Evolutionary conservation across 2,797 vertebrate genomes (phyloP).

Genomic region (Cyprinella venusta): DNA sequence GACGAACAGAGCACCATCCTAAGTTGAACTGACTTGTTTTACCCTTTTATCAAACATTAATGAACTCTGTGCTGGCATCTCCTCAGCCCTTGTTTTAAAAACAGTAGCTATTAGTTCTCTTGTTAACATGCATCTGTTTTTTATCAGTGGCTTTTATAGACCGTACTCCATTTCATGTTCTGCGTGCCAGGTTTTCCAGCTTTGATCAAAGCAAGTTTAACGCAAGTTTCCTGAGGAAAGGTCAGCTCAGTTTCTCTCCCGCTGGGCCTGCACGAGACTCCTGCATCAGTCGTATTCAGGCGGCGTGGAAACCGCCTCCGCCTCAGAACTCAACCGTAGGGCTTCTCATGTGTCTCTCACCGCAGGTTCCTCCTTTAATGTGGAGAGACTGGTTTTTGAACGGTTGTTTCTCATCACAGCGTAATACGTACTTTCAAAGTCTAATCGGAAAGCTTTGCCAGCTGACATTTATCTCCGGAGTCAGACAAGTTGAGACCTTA

Average conservation of each 20-base stretch:
- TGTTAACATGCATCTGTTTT: conserved; percentile 50
- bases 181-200: neutral
- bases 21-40: neutral
- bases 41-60: neutral
- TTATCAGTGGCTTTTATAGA: conserved; percentile 38
- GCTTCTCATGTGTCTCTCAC: conserved; percentile 31
- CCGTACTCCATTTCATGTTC: conserved; percentile 10
- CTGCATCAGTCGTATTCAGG: conserved; percentile 14
- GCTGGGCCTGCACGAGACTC: neutral
- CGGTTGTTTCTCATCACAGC: conserved; percentile 5
- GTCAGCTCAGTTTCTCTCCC: neutral
- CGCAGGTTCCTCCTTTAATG: conserved; percentile 42
- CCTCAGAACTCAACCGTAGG: conserved; percentile 31
- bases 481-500: conserved; percentile 5
- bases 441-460: conserved; percentile 26
- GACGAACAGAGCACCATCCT: neutral
- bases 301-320: neutral
- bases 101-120: conserved; percentile 47
- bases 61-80: conserved; percentile 10
- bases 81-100: conserved; percentile 13
- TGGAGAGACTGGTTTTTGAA: conserved; percentile 34
- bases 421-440: conserved; percentile 20
- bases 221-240: conserved; percentile 10
- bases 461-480: conserved; percentile 14
- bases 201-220: conserved; percentile 28